These are phyloP conservation scores for Leptoclinus maculatus DNA, from an alignment of 2,797 vertebrate genomes.

Conservation along the genomic window DNA sequence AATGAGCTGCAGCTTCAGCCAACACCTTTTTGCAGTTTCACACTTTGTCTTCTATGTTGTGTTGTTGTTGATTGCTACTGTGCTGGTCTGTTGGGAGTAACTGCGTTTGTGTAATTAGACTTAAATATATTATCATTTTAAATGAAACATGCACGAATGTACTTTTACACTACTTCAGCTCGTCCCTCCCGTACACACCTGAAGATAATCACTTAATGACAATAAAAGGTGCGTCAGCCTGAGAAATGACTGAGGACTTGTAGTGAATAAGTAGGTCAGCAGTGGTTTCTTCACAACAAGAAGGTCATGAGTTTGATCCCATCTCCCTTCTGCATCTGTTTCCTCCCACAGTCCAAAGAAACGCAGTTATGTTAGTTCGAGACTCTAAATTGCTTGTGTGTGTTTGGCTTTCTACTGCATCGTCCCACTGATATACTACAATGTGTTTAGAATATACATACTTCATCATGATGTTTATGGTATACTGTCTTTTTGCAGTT, in stretches of 20 bases:
- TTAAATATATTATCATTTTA: neutral
- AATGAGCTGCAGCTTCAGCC: neutral
- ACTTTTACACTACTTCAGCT: neutral
- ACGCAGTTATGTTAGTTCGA: neutral
- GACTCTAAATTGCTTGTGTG: neutral
- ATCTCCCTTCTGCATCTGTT: neutral
- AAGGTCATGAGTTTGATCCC: neutral
- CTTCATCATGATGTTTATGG: neutral
- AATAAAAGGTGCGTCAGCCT: neutral
- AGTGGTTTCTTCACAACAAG: neutral
- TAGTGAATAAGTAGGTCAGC: neutral
- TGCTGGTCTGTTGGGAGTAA: neutral
- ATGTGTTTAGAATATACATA: neutral
- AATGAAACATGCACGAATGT: neutral
- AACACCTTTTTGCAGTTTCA: neutral
- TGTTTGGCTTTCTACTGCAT: neutral
- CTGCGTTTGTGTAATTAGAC: neutral
- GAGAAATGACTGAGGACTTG: neutral
- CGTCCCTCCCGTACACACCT: conserved; percentile 1
- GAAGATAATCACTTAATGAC: conserved; percentile 13
- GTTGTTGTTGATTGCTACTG: neutral
- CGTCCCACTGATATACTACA: neutral
- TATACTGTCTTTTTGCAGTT: neutral
- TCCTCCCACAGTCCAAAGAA: neutral
- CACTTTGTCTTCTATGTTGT: neutral